Conservation (phyloP, 2,113 vertebrate species). For the Ctenodactylus gundi region DNA sequence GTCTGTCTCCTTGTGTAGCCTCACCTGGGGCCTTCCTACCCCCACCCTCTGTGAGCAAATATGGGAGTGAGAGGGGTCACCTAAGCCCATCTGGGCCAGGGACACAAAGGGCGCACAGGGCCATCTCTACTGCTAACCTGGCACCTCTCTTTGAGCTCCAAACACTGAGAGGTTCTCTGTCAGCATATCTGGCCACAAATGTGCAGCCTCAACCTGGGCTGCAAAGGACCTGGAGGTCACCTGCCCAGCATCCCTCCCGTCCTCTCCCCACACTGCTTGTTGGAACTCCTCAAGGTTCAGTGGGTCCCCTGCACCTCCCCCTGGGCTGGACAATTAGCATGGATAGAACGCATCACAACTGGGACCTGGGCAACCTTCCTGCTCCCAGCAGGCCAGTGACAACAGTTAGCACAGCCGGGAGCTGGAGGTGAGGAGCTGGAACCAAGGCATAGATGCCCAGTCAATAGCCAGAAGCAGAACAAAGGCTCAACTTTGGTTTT, state of each 20-base stretch:
- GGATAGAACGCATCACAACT: too few relatives aligned
- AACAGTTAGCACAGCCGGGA: too few relatives aligned
- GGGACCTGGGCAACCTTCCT: too few relatives aligned
- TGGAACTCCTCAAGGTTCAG: not conserved
- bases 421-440: not conserved
- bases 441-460: too few relatives aligned
- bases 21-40: not conserved
- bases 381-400: too few relatives aligned
- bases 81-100: too few relatives aligned
- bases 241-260: not conserved
- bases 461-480: not conserved
- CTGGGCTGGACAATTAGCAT: not conserved
- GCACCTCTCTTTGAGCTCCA: not conserved
- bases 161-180: not conserved
- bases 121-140: not conserved
- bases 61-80: not conserved
- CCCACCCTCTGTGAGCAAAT: not conserved
- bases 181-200: not conserved
- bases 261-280: not conserved
- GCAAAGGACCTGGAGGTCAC: not conserved
- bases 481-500: not conserved
- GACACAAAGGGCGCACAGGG: too few relatives aligned
- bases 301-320: too few relatives aligned
- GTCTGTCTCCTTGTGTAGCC: not conserved
- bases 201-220: not conserved